These are phyloP conservation scores for Neolamprologus kungweensis DNA, from an alignment of 2,113 vertebrate species.

Conservation along the genomic window DNA sequence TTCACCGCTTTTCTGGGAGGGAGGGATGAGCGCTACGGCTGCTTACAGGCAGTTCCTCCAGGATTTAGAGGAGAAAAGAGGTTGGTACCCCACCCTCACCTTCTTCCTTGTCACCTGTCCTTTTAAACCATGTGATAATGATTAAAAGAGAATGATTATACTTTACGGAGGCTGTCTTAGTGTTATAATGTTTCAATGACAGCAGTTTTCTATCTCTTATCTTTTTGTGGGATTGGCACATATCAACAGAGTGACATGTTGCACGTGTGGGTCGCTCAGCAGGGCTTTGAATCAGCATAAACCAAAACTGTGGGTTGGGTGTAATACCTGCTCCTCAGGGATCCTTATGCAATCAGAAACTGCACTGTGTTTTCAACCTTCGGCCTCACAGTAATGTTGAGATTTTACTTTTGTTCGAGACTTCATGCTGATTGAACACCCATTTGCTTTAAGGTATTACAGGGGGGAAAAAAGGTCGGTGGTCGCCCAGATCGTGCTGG, in stretches of 20 bases:
- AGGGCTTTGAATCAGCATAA: neutral
- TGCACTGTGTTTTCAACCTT: neutral
- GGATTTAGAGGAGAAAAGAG: constrained; percentile 73
- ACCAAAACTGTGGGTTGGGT: neutral
- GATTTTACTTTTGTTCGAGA: rapidly evolving
- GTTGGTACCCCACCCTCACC: constrained; percentile 44
- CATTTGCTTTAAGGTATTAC: neutral
- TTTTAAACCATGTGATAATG: neutral
- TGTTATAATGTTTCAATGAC: neutral
- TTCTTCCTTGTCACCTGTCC: neutral
- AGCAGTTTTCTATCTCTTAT: neutral
- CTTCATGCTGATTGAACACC: rapidly evolving
- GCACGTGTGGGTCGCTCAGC: neutral
- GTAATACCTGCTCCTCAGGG: constrained; percentile 7
- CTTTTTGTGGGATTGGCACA: neutral
- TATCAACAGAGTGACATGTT: neutral
- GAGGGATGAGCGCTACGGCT: constrained; percentile 64
- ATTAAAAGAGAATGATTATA: neutral
- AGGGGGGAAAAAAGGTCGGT: rapidly evolving
- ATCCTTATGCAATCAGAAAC: neutral
- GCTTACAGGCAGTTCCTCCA: constrained; percentile 72
- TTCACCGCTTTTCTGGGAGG: neutral
- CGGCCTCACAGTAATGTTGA: neutral
- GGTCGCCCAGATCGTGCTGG: neutral
- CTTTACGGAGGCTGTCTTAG: neutral